phyloP scores from a whole-genome alignment of 2,797 vertebrate species.

The Microchirus variegatus region DNA sequence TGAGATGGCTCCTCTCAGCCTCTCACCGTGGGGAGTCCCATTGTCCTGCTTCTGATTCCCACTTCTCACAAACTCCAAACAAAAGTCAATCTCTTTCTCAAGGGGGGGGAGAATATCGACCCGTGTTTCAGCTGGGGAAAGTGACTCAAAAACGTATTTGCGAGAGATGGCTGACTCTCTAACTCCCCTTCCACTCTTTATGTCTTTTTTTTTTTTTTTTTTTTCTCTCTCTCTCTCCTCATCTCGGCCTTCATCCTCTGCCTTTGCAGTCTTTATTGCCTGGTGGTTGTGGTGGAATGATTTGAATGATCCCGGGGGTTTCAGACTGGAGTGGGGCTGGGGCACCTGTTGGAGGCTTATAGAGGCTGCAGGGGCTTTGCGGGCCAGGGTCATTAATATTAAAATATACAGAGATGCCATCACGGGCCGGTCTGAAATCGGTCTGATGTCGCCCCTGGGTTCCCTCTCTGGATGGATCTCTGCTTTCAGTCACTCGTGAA shows the following conservation, averaged over 20 bases:
- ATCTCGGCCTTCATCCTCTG: slow-evolving; percentile 58
- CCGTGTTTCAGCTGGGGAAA: slow-evolving; percentile 91
- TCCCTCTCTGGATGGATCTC: slow-evolving; percentile 78
- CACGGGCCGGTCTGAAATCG: slow-evolving; percentile 87
- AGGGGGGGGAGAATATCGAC: slow-evolving; percentile 89
- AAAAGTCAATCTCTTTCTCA: slow-evolving; percentile 99
- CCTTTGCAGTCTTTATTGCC: slow-evolving; percentile 58
- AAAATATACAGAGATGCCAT: slow-evolving; percentile 90
- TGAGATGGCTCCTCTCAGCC: slow-evolving; percentile 99
- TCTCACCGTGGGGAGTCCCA: slow-evolving; percentile 96
- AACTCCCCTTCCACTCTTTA: slow-evolving; percentile 67
- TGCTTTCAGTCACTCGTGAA: slow-evolving; percentile 82
- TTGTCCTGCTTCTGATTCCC: slow-evolving; percentile 99
- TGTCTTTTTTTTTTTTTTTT: slow-evolving; percentile 47
- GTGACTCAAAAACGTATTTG: slow-evolving; percentile 88
- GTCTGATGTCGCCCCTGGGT: slow-evolving; percentile 85
- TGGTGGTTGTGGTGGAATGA: slow-evolving; percentile 51
- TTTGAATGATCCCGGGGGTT: slow-evolving; percentile 64
- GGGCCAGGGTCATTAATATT: slow-evolving; percentile 84
- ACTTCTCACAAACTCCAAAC: slow-evolving; percentile 99
- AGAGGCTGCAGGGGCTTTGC: slow-evolving; percentile 65
- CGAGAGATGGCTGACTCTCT: slow-evolving; percentile 75
- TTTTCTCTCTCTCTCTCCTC: too few relatives aligned
- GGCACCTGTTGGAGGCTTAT: slow-evolving; percentile 82
- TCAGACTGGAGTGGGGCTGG: slow-evolving; percentile 62